Percentiles rank a stretch among this genome's conserved stretches.
Conservation (phyloP, 2,888 invertebrate genomes). For the Andrena camellia region DNA sequence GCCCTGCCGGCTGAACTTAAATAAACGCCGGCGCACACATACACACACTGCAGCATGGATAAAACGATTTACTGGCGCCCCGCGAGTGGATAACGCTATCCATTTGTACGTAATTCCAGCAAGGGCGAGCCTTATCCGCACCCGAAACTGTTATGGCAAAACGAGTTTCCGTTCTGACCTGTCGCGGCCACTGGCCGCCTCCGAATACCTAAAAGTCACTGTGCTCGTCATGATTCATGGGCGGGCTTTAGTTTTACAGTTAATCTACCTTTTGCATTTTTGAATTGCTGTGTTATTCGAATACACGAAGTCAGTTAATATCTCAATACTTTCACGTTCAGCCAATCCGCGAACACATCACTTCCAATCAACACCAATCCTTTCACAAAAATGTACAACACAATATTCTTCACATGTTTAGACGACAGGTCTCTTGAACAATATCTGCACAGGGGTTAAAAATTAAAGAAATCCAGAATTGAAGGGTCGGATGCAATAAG, state of each 20-base stretch:
- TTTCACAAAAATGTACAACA: too few relatives aligned
- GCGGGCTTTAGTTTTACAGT: slow-evolving; percentile 3
- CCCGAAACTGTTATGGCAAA: slow-evolving; percentile 72
- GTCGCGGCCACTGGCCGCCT: background rate
- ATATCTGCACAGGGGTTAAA: too few relatives aligned
- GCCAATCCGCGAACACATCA: too few relatives aligned
- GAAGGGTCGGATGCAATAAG: too few relatives aligned
- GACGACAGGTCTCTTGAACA: too few relatives aligned
- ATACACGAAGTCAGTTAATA: too few relatives aligned
- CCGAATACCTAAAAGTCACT: background rate
- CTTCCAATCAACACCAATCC: too few relatives aligned
- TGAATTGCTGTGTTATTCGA: background rate
- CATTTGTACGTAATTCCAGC: slow-evolving; percentile 78
- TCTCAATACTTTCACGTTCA: too few relatives aligned
- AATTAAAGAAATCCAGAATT: too few relatives aligned
- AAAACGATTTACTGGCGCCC: slow-evolving; percentile 80
- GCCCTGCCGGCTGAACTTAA: slow-evolving; percentile 77
- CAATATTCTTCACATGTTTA: too few relatives aligned
- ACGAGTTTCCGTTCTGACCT: slow-evolving; percentile 49
- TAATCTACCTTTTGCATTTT: background rate
- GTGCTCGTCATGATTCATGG: background rate
- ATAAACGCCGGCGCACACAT: slow-evolving; percentile 72
- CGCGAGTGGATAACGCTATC: slow-evolving; percentile 78
- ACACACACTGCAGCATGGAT: slow-evolving; percentile 65
- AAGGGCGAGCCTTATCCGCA: slow-evolving; percentile 60